Conservation (phyloP, 2,113 vertebrate species). For the Phrynocephalus versicolor region DNA sequence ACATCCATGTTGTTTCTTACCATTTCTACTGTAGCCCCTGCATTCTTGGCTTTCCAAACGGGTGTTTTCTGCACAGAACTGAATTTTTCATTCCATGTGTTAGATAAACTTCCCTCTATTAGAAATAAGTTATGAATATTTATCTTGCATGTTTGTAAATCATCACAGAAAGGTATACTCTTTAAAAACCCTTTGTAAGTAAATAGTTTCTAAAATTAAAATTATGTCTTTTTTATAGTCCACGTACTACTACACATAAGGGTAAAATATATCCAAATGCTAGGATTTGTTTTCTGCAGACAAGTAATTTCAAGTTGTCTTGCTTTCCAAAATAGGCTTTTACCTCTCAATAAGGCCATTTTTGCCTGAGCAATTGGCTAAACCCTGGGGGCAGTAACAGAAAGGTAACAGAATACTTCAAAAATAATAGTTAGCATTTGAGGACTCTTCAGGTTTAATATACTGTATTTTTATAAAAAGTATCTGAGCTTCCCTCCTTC, state of each 20-base stretch:
- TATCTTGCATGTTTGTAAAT: background rate
- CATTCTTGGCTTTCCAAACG: constrained; percentile 87
- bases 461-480: constrained; percentile 4
- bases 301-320: background rate
- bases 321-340: constrained; percentile 13
- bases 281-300: background rate
- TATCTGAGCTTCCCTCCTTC: background rate
- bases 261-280: background rate
- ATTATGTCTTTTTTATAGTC: background rate
- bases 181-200: constrained; percentile 5
- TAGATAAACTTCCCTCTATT: constrained; percentile 95
- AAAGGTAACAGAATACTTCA: background rate
- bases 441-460: background rate
- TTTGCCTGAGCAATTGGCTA: constrained; percentile 20
- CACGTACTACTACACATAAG: background rate
- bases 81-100: constrained; percentile 96
- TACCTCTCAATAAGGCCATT: background rate
- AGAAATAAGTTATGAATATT: constrained; percentile 46
- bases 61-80: constrained; percentile 89
- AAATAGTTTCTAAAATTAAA: background rate
- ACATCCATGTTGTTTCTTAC: constrained; percentile 72
- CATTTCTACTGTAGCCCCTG: constrained; percentile 84
- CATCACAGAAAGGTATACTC: background rate
- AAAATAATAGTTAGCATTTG: background rate
- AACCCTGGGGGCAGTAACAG: background rate